A percentile compares a stretch with the other conserved stretches of the same genome.
Evolutionary conservation across 2,888 invertebrate species (phyloP).

Genomic region (Acholoe squamosa): DNA sequence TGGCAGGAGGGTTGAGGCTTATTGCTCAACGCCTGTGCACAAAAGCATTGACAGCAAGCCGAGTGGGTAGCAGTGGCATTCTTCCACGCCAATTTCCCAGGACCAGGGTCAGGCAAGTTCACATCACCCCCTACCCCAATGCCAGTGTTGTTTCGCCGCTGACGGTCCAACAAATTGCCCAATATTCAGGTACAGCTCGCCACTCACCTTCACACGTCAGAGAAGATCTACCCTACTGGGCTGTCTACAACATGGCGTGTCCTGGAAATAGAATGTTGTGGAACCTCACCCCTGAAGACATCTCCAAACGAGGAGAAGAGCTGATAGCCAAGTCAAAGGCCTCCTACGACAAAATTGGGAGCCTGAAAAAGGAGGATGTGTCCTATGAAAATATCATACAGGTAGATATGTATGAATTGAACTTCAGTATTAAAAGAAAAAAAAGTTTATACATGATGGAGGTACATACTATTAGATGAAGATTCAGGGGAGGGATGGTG

Average conservation of each 20-base stretch:
- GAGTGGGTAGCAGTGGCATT: background rate
- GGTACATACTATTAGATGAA: no score
- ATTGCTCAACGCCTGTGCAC: background rate
- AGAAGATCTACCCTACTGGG: constrained; percentile 2
- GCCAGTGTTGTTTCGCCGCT: background rate
- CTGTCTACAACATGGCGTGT: constrained; percentile 70
- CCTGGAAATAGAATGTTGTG: constrained; percentile 78
- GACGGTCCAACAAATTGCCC: background rate
- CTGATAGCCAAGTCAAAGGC: constrained; percentile 78
- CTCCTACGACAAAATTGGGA: constrained; percentile 80
- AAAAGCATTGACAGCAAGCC: background rate
- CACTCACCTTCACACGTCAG: background rate
- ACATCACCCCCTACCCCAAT: background rate
- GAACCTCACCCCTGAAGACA: constrained; percentile 76
- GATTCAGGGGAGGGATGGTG: no score
- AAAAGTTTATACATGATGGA: no score
- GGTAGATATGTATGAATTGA: background rate
- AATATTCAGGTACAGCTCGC: background rate
- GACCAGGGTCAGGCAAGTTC: no score
- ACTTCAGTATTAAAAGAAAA: no score
- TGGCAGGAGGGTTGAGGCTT: background rate
- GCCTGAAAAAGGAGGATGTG: constrained; percentile 74
- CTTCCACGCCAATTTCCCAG: background rate
- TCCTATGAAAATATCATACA: constrained; percentile 77
- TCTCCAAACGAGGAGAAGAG: constrained; percentile 74